These are phyloP conservation scores for Sitta carolinensis DNA, from an alignment of 2,797 vertebrate genomes.

Conservation along the genomic window DNA sequence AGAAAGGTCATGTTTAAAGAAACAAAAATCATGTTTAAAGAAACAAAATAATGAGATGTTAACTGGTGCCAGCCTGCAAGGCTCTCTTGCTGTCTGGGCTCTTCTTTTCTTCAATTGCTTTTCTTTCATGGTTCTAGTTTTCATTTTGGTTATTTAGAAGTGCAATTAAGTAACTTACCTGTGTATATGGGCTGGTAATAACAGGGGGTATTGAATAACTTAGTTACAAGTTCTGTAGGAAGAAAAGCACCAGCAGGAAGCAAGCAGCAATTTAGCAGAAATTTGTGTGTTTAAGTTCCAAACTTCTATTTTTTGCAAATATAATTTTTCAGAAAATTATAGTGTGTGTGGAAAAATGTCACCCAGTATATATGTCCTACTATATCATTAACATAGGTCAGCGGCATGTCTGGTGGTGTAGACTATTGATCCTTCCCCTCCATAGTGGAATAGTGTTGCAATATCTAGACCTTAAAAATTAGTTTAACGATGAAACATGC, in stretches of 20 bases:
- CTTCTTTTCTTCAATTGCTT: neutral
- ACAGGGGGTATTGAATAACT: neutral
- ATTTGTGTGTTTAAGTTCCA: neutral
- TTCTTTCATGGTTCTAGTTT: neutral
- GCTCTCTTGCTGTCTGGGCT: neutral
- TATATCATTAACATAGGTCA: accelerated
- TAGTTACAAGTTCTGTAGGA: neutral
- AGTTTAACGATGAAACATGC: neutral
- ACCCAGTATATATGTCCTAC: accelerated
- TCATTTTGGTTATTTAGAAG: neutral
- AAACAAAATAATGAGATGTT: neutral
- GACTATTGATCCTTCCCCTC: neutral
- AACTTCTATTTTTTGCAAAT: neutral
- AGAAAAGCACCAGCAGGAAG: neutral
- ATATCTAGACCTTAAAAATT: neutral
- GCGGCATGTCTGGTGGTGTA: accelerated
- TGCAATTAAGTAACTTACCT: neutral
- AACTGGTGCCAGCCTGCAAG: neutral
- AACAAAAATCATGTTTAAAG: neutral
- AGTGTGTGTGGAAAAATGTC: neutral
- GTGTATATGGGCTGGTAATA: neutral
- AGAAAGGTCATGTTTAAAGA: neutral
- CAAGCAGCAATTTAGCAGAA: neutral
- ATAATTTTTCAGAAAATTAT: neutral
- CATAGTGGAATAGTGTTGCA: neutral